phyloP scores from a whole-genome alignment of 2,797 vertebrate species.

The Pelodytes ibericus region DNA sequence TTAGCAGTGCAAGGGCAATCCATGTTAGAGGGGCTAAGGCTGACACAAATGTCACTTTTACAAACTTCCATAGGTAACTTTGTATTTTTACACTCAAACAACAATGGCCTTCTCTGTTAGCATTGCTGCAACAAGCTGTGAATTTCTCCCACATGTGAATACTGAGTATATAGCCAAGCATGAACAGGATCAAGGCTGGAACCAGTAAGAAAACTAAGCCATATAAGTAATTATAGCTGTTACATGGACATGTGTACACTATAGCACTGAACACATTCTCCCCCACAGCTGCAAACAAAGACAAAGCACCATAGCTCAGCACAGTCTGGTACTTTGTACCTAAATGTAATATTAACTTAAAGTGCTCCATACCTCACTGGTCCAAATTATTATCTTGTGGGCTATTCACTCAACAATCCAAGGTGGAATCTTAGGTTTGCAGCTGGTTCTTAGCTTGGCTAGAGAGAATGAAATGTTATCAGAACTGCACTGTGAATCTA shows the following conservation, averaged over 20 bases:
- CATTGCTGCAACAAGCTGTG: slow-evolving; percentile 62
- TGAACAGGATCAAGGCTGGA: slow-evolving; percentile 75
- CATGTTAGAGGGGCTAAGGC: slow-evolving; percentile 76
- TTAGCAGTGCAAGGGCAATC: slow-evolving; percentile 77
- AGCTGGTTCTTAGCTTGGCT: too few species aligned
- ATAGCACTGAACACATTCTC: slow-evolving; percentile 74
- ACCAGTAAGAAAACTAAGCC: slow-evolving; percentile 76
- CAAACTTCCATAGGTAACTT: not conserved
- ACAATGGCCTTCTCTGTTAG: rapidly evolving
- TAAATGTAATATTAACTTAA: slow-evolving; percentile 60
- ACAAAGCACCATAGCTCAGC: slow-evolving; percentile 68
- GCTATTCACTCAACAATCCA: too few species aligned
- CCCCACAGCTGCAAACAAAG: slow-evolving; percentile 70
- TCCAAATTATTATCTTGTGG: too few species aligned
- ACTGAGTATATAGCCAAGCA: slow-evolving; percentile 71
- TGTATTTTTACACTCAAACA: rapidly evolving
- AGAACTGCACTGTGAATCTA: too few species aligned
- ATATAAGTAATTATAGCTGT: slow-evolving; percentile 68
- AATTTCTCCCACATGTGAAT: slow-evolving; percentile 68
- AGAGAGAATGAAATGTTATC: too few species aligned
- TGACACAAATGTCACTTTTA: slow-evolving; percentile 50
- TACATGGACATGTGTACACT: slow-evolving; percentile 81
- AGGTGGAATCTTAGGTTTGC: too few species aligned
- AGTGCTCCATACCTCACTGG: slow-evolving; percentile 69
- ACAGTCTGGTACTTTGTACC: slow-evolving; percentile 53